Base-by-base conservation (phyloP, 2,797 vertebrate genomes). In the Sternarchorhynchus goeldii region DNA sequence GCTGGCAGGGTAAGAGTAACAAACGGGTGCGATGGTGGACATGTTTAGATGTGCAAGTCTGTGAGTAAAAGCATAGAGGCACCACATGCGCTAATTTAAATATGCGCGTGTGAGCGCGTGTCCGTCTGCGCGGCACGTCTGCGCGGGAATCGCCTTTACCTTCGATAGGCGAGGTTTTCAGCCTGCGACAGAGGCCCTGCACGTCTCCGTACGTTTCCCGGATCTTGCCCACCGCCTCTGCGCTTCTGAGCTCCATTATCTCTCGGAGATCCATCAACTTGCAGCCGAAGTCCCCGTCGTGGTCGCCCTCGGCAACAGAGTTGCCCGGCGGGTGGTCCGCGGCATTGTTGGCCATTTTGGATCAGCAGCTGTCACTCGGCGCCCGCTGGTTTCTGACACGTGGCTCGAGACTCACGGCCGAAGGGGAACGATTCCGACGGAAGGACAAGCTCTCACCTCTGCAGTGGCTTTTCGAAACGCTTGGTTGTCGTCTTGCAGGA, bases 151-250 rank as follows among this genome's bases (percentile, higher is more conserved):
- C 5, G 73, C 72, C 0, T 92, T 92, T 90, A 99, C 97, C 98
- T 94, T 99, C 96, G 0, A 96, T 92, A 0, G 96, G 94, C 0
- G 96, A 96, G 0, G 96, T 97, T 87, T 96, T 97, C 84, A 99
- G 88, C 75, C 93, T 93, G 80, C 91, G 92, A 87, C 97, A 99
- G 88, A 99, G 88, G 6, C 89, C 94, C 79, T 94, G 92, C 39
- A 99, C 94, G 0, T 95, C 93, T 10, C 94, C 95, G 0, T 93
- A 96, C 32, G 76, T 85, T 53, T 94, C 91, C 0, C 68, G 89
- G 75, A 99, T 94, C 83, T 95, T 94, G 80, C 32, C 76, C 14
- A 97, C 92, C 0, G 95, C 97, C 84, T 98, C 97, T 0, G 75
- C 36, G 0, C 95, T 94, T 69, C 96, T 91, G 81, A 97, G 92